Percentiles rank a stretch among this genome's conserved stretches.
Conservation (phyloP, 2,888 invertebrate species). For the Pristionchus mayeri region DNA sequence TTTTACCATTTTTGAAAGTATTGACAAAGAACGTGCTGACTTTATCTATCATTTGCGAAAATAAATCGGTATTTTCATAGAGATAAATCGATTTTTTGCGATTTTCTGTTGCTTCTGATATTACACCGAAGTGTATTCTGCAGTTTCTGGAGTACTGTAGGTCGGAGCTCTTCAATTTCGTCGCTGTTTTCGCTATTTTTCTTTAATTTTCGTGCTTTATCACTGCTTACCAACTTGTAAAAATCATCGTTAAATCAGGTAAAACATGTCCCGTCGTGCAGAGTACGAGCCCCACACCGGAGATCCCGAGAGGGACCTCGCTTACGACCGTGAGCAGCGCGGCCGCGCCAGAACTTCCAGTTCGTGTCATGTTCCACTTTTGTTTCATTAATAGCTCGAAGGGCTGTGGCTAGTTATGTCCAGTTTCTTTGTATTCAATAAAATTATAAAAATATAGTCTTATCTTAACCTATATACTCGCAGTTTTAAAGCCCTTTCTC, state of each 20-base stretch:
- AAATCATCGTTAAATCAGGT: neutral
- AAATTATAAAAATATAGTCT: too few species aligned
- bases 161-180: conserved; percentile 27
- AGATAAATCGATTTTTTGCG: neutral
- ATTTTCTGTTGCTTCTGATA: neutral
- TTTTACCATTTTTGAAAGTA: too few species aligned
- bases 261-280: conserved; percentile 59
- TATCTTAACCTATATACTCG: too few species aligned
- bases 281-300: conserved; percentile 63
- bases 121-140: neutral
- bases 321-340: conserved; percentile 54
- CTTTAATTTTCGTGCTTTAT: neutral
- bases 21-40: too few species aligned
- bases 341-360: conserved; percentile 43
- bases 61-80: too few species aligned
- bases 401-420: too few species aligned
- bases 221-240: neutral
- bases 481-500: too few species aligned
- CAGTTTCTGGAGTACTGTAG: conserved; percentile 13
- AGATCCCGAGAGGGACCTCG: conserved; percentile 59
- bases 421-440: too few species aligned
- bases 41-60: too few species aligned
- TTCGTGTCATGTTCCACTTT: neutral
- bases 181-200: neutral
- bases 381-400: too few species aligned